Percentiles rank a stretch among this genome's conserved stretches.
These are phyloP conservation scores for Morus bassanus DNA, from an alignment of 2,797 vertebrate species.

Conservation along the genomic window DNA sequence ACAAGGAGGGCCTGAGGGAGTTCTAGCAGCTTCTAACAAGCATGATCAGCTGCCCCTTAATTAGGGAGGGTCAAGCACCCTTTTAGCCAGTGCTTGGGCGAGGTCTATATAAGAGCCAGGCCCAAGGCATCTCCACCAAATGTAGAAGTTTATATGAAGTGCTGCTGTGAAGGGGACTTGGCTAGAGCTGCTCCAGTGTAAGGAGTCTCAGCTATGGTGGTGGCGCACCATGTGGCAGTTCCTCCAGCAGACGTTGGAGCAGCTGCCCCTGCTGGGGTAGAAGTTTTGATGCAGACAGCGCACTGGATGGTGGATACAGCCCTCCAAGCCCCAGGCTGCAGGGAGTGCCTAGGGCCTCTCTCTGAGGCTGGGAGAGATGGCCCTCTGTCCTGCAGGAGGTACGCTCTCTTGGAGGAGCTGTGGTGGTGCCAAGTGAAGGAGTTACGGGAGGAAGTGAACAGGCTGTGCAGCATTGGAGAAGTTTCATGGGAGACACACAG, in stretches of 20 bases:
- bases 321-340: neutral
- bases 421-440: accelerated
- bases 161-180: accelerated
- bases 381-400: neutral
- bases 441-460: accelerated
- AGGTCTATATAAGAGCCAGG: neutral
- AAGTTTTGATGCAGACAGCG: neutral
- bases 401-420: neutral
- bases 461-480: too few relatives aligned
- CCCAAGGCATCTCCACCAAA: accelerated
- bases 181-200: accelerated
- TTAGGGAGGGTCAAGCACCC: neutral
- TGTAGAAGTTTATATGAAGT: accelerated
- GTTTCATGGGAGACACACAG: neutral
- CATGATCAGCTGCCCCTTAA: neutral
- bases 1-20: neutral
- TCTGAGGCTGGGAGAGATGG: neutral
- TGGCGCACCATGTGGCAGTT: accelerated
- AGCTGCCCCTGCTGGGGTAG: too few relatives aligned
- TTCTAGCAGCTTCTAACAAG: neutral
- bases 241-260: neutral
- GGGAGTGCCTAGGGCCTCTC: neutral
- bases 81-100: neutral
- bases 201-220: too few relatives aligned
- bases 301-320: neutral